Evolutionary conservation across 92 coral and sea anemone genomes (phyloP), one percentile per base, ranked within the genome.

Genomic region (Porites cylindrica): DNA sequence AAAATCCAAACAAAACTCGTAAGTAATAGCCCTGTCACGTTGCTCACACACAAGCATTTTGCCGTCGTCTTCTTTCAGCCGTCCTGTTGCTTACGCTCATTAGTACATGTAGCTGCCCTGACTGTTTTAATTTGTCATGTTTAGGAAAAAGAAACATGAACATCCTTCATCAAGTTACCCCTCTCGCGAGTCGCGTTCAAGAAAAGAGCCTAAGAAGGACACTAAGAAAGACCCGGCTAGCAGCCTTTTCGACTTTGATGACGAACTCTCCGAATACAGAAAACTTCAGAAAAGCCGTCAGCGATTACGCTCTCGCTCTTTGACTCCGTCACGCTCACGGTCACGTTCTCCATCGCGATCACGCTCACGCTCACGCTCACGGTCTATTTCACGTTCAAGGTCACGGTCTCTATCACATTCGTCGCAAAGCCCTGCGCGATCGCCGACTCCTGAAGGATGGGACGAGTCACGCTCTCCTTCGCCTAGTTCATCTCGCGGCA

Each of bases 391-490:
- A 14, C 75, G 87, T 12, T 91, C 98, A 43, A 80, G 93, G 81
- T 95, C 98, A 69, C 91, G 99, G 66, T 95, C 99, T 18, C 83
- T 71, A 72, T 95, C 99, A 47, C 96, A 75, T 29, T 95, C 96
- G 43, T 89, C 96, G 7, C 90, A 69, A 26, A 93, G 97, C 70
- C 88, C 81, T 9, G 90, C 97, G 9, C 96, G 93, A 63, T 95
- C 99, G 19, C 97, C 98, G 9, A 97, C 99, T 9, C 99, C 99
- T 7, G 99, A 93, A 68, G 98, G 95, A 66, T 97, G 99, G 99
- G 99, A 97, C 79, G 93, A 89, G 66, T 94, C 97, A 7, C 75
- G 97, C 67, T 92, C 94, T 86, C 96, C 98, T 38, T 93, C 99
- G 21, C 95, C 96, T 47, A 75, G 89, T 7, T 88, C 98, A 29